Conservation (phyloP, 2,797 vertebrate genomes). For the Pterois miles region DNA sequence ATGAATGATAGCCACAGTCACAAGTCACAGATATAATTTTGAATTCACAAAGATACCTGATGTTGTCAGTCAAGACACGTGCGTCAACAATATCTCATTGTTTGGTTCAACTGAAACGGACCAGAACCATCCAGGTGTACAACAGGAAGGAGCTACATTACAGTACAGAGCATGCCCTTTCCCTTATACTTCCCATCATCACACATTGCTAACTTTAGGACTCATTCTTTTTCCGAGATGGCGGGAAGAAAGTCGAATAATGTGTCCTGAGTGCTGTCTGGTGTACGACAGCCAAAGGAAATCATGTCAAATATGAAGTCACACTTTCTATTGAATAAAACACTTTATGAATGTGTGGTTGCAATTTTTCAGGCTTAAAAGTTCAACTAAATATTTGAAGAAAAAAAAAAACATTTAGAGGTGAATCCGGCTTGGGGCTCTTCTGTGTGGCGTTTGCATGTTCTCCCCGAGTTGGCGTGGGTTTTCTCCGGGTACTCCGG, state of each 20-base stretch:
- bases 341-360: not conserved
- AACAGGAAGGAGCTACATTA: not conserved
- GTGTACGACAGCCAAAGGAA: not conserved
- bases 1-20: not conserved
- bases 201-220: conserved; percentile 3
- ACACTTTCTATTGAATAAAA: not conserved
- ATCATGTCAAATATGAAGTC: not conserved
- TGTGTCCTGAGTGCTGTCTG: not conserved
- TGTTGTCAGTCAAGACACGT: not conserved
- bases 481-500: too few relatives aligned
- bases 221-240: not conserved
- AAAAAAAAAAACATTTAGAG: not conserved
- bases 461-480: too few relatives aligned
- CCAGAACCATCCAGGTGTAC: conserved; percentile 23
- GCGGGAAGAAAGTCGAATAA: not conserved
- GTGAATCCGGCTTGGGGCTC: too few relatives aligned
- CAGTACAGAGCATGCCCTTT: not conserved
- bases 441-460: too few relatives aligned
- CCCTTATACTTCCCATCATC: not conserved
- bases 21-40: not conserved
- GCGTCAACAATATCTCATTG: not conserved
- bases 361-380: not conserved
- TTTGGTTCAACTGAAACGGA: not conserved
- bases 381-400: not conserved
- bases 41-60: not conserved